Evolutionary conservation across 2,888 invertebrate genomes (phyloP), one percentile per base, ranked within the genome.

Genomic region (Rhodophaea formosa): DNA sequence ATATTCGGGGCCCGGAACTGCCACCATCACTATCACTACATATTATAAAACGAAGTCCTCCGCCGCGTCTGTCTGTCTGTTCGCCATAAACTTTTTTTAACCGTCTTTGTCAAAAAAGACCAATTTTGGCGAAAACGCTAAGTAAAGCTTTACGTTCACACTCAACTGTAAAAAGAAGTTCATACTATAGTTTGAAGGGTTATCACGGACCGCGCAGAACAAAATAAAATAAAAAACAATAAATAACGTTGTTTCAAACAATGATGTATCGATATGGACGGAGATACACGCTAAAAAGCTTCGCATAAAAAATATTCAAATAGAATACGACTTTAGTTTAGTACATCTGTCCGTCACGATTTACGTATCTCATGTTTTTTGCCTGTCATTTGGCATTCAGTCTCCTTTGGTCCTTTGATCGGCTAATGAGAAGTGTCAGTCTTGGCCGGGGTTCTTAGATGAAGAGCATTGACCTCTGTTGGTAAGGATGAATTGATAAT

Each of bases 291-390:
- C 12, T 35, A 39, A 39, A 39, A 39, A n/a, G n/a, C 39, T 12
- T 12, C 12, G 32, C 32, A 30, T 7, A 49, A 47, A 47, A 47
- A 29, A 46, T 29, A 47, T 29, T 32, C 14, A 15, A 32, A 49
- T 49, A 49, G 23, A 15, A 44, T 1, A 46, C 29, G n/a, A 47
- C 47, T 45, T 17, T n/a, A 8, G 29, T 14, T 15, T 15, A 23
- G 30, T 14, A 15, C 49, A 15, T 8, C 8, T 14, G 14, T 30
- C 30, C 30, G 30, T 49, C 47, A 30, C 49, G 49, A 49, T 49
- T 49, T 32, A n/a, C n/a, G n/a, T n/a, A 59, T 61, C 54, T 55
- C 46, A 55, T 52, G 57, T 49, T 49, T 49, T 47, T 49, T 49
- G 47, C 47, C 14, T 39, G 17, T 17, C 14, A 53, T 53, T 53